Evolutionary conservation across 2,113 vertebrate species (phyloP).

Genomic region (Anoura caudifer): DNA sequence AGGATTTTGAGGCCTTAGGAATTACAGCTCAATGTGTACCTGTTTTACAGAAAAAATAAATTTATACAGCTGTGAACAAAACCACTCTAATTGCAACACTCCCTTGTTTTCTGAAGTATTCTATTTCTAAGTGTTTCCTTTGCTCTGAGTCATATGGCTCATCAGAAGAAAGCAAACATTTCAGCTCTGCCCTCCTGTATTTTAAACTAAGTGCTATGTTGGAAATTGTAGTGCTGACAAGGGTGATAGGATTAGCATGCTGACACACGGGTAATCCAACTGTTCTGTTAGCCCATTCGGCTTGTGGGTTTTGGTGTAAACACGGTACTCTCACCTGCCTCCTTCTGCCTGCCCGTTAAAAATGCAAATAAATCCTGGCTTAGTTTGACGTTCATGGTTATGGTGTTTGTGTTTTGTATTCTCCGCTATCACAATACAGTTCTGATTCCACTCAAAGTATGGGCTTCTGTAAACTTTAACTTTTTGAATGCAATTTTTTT

Average conservation of each 20-base stretch:
- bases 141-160: constrained; percentile 41
- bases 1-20: constrained; percentile 2
- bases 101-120: constrained; percentile 38
- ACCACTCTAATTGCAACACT: constrained; percentile 15
- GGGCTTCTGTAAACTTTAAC: not conserved
- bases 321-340: constrained; percentile 46
- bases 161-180: constrained; percentile 58
- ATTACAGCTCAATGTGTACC: not conserved
- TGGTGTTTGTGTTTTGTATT: not conserved
- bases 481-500: not conserved
- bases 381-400: constrained; percentile 4
- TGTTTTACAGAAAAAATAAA: constrained; percentile 44
- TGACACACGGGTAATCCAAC: constrained; percentile 50
- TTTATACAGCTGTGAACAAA: constrained; percentile 54
- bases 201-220: constrained; percentile 45
- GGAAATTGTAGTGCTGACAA: constrained; percentile 48
- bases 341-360: constrained; percentile 41
- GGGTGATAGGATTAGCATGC: constrained; percentile 37
- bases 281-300: constrained; percentile 34
- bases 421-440: not conserved
- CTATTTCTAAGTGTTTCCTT: not conserved
- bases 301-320: constrained; percentile 40
- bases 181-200: constrained; percentile 21
- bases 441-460: not conserved
- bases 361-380: constrained; percentile 45